phyloP scores from a whole-genome alignment of 2,797 vertebrate genomes.

The Apogon hyalosoma region DNA sequence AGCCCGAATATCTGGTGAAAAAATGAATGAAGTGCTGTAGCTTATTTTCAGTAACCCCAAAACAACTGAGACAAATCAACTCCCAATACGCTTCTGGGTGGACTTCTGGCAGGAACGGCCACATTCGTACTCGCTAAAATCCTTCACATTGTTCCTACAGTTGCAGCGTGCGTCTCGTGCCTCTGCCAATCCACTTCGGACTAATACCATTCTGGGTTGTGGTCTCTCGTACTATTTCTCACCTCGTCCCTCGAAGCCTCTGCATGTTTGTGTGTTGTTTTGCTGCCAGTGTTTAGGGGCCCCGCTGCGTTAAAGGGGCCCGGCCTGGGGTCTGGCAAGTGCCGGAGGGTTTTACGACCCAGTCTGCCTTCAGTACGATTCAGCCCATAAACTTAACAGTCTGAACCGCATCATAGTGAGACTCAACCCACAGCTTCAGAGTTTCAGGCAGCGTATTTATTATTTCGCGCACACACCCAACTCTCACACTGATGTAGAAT shows the following conservation, averaged over 20 bases:
- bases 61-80: neutral
- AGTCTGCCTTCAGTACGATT: conserved; percentile 72
- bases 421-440: conserved; percentile 50
- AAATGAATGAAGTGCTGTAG: neutral
- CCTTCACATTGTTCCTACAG: no score
- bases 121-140: neutral
- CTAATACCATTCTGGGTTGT: conserved; percentile 48
- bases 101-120: neutral
- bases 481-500: neutral
- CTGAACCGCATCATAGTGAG: conserved; percentile 73
- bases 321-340: conserved; percentile 62
- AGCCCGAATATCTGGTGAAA: neutral
- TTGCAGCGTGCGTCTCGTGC: no score
- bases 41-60: neutral
- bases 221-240: conserved; percentile 54
- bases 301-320: conserved; percentile 53
- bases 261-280: conserved; percentile 43
- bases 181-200: conserved; percentile 41
- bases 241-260: conserved; percentile 54
- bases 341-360: conserved; percentile 64
- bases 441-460: conserved; percentile 63
- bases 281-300: conserved; percentile 49
- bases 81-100: neutral
- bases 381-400: conserved; percentile 76
- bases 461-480: conserved; percentile 41